These are phyloP conservation scores for Shinisaurus crocodilurus DNA, from an alignment of 2,113 vertebrate species.

Conservation along the genomic window DNA sequence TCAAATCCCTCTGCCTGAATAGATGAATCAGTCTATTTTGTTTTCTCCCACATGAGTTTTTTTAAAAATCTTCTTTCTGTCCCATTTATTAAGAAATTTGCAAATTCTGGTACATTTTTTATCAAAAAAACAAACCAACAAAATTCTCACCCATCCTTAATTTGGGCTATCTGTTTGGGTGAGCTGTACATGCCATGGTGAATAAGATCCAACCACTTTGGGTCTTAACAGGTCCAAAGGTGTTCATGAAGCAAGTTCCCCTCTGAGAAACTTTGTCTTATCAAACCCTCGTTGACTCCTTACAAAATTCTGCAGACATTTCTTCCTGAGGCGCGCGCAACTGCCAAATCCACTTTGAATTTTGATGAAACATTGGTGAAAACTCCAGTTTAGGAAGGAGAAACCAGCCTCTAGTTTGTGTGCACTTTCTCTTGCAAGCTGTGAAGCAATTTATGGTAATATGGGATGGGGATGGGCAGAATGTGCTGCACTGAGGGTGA, in stretches of 20 bases:
- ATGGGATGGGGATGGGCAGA: conserved; percentile 23
- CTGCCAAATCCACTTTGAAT: neutral
- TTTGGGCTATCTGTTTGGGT: neutral
- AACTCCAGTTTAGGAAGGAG: too few relatives aligned
- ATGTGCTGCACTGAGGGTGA: neutral
- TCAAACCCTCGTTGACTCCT: neutral
- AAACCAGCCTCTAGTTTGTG: neutral
- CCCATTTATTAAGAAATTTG: too few relatives aligned
- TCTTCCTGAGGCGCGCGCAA: neutral
- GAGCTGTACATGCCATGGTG: neutral
- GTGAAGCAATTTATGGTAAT: neutral
- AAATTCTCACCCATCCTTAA: too few relatives aligned
- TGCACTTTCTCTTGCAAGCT: conserved; percentile 18
- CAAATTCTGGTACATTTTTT: too few relatives aligned
- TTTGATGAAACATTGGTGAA: neutral
- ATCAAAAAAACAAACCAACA: too few relatives aligned
- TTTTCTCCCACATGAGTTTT: too few relatives aligned
- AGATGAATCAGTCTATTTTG: too few relatives aligned
- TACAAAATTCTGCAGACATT: neutral
- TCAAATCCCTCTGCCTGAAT: too few relatives aligned
- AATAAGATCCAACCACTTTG: neutral
- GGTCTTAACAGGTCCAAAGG: neutral
- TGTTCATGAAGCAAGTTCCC: neutral
- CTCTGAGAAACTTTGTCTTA: neutral
- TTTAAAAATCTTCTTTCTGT: too few relatives aligned